Evolutionary conservation across 2,888 invertebrate species (phyloP).

Genomic region (Dicycla oo): DNA sequence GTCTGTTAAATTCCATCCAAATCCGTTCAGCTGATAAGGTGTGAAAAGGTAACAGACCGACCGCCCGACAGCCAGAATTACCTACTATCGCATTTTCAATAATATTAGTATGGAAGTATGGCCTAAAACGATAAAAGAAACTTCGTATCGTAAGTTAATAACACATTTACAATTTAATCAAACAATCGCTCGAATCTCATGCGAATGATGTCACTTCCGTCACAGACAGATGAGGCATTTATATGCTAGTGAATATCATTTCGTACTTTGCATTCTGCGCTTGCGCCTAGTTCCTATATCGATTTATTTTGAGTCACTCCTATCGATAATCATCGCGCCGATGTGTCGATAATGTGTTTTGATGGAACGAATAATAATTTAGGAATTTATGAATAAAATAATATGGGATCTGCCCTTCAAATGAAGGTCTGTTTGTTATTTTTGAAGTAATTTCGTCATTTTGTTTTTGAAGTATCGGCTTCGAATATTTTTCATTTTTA

Average conservation of each 20-base stretch:
- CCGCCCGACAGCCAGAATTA: too few relatives aligned
- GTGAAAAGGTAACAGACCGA: not conserved
- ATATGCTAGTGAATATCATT: conserved; percentile 48
- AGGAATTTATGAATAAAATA: not conserved
- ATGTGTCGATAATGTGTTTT: conserved; percentile 15
- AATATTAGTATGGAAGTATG: not conserved
- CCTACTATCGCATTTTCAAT: not conserved
- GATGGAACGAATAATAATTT: conserved; percentile 14
- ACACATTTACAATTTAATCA: conserved; percentile 31
- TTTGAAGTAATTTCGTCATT: not conserved
- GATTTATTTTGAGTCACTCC: conserved; percentile 38
- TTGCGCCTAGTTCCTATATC: conserved; percentile 30
- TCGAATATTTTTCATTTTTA: not conserved
- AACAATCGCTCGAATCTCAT: conserved; percentile 26
- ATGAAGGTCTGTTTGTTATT: conserved; percentile 10
- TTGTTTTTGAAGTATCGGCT: not conserved
- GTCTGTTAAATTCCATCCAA: too few relatives aligned
- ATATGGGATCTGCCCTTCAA: not conserved
- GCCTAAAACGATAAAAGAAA: conserved; percentile 1
- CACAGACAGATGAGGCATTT: conserved; percentile 40
- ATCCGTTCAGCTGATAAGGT: not conserved
- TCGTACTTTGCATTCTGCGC: conserved; percentile 44
- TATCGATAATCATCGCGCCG: conserved; percentile 17
- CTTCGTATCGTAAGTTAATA: not conserved
- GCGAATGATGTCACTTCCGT: conserved; percentile 46